These are phyloP conservation scores for Phainopepla nitens DNA, from an alignment of 2,113 vertebrate species.

Conservation along the genomic window DNA sequence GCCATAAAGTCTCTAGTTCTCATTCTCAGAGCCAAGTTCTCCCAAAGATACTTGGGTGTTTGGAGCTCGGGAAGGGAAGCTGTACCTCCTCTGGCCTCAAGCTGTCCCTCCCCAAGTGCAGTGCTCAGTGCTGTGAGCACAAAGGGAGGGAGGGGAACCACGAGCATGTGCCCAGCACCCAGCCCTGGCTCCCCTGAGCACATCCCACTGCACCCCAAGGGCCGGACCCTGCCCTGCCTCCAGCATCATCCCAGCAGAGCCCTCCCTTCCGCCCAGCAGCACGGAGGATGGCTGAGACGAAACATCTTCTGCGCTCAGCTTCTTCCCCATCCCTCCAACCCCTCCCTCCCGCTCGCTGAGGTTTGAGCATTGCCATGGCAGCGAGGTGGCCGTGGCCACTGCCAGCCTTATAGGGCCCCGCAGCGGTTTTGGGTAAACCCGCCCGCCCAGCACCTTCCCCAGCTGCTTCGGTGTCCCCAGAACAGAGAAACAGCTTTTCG, in stretches of 20 bases:
- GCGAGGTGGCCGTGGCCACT: neutral
- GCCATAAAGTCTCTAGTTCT: rapidly evolving
- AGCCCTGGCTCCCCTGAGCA: neutral
- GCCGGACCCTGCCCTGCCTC: rapidly evolving
- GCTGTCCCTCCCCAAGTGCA: neutral
- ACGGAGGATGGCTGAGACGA: neutral
- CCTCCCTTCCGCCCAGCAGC: neutral
- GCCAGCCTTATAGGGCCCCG: neutral
- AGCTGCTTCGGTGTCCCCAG: neutral
- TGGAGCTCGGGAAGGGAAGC: neutral
- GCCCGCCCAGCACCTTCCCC: neutral
- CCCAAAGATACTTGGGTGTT: neutral
- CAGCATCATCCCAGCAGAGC: neutral
- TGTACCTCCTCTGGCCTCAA: neutral
- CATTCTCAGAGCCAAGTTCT: neutral
- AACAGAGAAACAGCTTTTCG: neutral
- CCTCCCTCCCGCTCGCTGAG: neutral
- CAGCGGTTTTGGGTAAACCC: neutral
- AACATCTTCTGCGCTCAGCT: neutral
- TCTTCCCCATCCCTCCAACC: neutral
- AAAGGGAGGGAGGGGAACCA: neutral
- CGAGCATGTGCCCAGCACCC: neutral
- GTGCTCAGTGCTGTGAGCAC: neutral
- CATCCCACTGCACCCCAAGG: neutral
- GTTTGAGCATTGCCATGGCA: constrained; percentile 18